Conservation (phyloP, 2,113 vertebrate genomes). For the Natator depressus region DNA sequence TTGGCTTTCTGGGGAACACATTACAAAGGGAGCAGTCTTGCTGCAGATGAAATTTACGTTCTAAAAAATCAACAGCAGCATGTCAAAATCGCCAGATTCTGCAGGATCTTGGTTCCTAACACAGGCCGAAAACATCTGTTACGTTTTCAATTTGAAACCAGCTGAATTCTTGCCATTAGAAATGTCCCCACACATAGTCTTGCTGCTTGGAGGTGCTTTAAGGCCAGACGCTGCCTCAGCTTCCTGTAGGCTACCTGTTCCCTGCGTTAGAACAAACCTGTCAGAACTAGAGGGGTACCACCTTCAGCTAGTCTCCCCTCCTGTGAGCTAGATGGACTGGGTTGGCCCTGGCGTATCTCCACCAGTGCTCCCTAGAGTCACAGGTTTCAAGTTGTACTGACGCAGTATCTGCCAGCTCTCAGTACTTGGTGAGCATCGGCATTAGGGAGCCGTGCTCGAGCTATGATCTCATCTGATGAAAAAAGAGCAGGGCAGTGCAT, state of each 20-base stretch:
- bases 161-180: neutral
- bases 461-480: neutral
- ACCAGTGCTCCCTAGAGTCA: neutral
- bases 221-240: neutral
- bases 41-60: neutral
- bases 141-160: neutral
- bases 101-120: neutral
- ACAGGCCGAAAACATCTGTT: neutral
- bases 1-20: neutral
- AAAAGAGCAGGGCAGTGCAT: neutral
- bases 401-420: neutral
- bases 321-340: neutral
- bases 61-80: neutral
- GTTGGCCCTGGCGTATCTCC: neutral
- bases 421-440: rapidly evolving
- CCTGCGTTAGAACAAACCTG: neutral
- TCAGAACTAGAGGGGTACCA: neutral
- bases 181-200: neutral
- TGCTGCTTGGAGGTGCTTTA: neutral
- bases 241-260: neutral
- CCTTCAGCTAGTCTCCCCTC: neutral
- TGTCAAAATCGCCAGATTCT: neutral
- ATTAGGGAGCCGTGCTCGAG: neutral
- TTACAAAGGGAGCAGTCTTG: neutral
- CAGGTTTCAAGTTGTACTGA: neutral